phyloP scores from a whole-genome alignment of 2,113 vertebrate genomes.

The Chloropsis hardwickii region DNA sequence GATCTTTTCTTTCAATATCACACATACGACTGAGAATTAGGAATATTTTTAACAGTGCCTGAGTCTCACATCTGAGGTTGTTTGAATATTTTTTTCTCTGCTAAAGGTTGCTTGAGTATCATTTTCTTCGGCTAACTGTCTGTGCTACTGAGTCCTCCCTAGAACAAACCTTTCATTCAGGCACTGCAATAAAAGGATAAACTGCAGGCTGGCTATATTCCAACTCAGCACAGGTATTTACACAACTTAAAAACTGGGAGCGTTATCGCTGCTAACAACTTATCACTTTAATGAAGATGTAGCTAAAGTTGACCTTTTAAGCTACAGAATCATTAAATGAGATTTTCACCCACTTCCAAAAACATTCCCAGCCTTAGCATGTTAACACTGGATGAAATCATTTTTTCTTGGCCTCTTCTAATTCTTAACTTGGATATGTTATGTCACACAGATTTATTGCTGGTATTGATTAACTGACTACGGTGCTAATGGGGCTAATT shows the following conservation, averaged over 20 bases:
- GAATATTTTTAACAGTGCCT: not conserved
- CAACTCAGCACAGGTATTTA: not conserved
- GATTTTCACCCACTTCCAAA: not conserved
- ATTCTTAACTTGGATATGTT: not conserved
- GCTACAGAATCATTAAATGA: not conserved
- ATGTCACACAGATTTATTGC: not conserved
- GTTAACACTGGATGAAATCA: not conserved
- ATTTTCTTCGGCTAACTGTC: not conserved
- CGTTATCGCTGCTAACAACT: not conserved
- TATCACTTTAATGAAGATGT: not conserved
- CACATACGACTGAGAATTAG: fast-evolving
- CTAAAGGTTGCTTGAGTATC: not conserved
- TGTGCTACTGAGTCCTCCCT: not conserved
- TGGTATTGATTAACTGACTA: not conserved
- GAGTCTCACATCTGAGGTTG: not conserved
- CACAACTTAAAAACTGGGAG: not conserved
- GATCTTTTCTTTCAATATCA: not conserved
- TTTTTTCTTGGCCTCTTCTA: not conserved
- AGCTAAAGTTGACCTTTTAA: not conserved
- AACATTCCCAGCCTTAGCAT: not conserved
- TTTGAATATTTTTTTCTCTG: not conserved
- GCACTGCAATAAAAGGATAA: not conserved
- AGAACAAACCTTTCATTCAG: not conserved
- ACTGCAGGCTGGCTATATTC: not conserved
- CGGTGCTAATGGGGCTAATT: not conserved